Evolutionary conservation across 1,140 invertebrate genomes (phyloP), one percentile per base, ranked within the genome.

Genomic region (Homarus americanus): DNA sequence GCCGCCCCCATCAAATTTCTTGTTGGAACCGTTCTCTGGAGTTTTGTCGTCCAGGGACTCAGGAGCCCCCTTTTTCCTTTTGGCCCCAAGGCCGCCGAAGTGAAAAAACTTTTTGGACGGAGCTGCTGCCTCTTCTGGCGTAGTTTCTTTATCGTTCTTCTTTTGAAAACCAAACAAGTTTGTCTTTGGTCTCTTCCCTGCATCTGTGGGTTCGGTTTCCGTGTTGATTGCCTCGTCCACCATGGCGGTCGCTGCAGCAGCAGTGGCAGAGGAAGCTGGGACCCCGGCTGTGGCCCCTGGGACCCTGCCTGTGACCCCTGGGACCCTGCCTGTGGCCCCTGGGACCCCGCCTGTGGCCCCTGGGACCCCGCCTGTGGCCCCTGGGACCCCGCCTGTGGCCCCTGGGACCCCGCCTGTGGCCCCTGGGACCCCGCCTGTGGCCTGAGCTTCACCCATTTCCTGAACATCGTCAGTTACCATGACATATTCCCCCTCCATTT

Each of bases 41-140:
- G 75, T 44, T 49, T 86, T 86, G 44, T 88, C 78, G 32, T 80
- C 76, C 1, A n/a, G 15, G 20, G 32, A 79, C 7, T 90, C 82
- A 90, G 88, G 82, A 20, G 34, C 49, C 53, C 66, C 88, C 82
- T 90, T 90, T 90, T 90, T 90, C 88, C 76, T 90, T 90, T 78
- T 90, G 80, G 79, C 53, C 78, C 88, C 88, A 90, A 90, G 88
- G 88, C 88, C 66, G 41, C 88, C 88, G 88, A 90, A 90, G 63
- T 83, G 88, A 90, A 90, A 90, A 90, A 90, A 90, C 88, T 90
- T 90, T 41, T 90, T 90, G 24, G 72, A 20, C 12, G 63, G 10
- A 53, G 80, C 38, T 17, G 53, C 76, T 38, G 88, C 20, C 24
- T 83, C 80, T 41, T 90, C 88, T 5, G 86, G 86, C 10, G 88